These are phyloP conservation scores for Noctilio leporinus DNA, from an alignment of 2,113 vertebrate genomes.

Conservation along the genomic window DNA sequence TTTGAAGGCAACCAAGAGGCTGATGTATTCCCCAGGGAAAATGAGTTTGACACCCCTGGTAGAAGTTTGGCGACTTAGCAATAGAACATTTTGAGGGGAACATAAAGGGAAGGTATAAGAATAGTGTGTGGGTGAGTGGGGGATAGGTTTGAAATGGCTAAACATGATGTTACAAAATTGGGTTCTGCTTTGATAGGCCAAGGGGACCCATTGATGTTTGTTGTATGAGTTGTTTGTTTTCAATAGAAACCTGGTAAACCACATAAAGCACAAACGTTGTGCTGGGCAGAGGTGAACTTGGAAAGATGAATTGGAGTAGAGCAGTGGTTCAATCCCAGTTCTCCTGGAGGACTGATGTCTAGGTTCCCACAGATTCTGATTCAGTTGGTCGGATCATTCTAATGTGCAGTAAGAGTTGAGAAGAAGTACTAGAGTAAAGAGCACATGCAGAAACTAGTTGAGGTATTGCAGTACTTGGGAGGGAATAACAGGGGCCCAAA, in stretches of 20 bases:
- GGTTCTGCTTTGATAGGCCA: neutral
- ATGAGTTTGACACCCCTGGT: too few species aligned
- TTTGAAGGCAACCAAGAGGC: too few species aligned
- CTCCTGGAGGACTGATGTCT: neutral
- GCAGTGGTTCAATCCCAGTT: neutral
- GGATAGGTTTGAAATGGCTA: neutral
- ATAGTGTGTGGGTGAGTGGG: neutral
- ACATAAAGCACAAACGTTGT: neutral
- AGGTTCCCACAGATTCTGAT: neutral
- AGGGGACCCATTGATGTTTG: neutral
- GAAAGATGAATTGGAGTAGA: neutral
- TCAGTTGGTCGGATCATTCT: neutral
- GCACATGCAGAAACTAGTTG: neutral
- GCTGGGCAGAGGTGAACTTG: neutral
- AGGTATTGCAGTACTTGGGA: neutral
- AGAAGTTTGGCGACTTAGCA: neutral
- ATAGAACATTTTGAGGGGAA: neutral
- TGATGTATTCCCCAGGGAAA: too few species aligned
- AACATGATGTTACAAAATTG: neutral
- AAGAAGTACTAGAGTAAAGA: neutral
- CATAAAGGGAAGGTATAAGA: neutral
- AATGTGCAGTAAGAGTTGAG: neutral
- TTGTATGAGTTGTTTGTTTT: neutral
- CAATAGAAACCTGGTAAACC: neutral
- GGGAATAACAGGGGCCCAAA: neutral